phyloP scores from a whole-genome alignment of 2,113 vertebrate species.

The Indicator indicator region DNA sequence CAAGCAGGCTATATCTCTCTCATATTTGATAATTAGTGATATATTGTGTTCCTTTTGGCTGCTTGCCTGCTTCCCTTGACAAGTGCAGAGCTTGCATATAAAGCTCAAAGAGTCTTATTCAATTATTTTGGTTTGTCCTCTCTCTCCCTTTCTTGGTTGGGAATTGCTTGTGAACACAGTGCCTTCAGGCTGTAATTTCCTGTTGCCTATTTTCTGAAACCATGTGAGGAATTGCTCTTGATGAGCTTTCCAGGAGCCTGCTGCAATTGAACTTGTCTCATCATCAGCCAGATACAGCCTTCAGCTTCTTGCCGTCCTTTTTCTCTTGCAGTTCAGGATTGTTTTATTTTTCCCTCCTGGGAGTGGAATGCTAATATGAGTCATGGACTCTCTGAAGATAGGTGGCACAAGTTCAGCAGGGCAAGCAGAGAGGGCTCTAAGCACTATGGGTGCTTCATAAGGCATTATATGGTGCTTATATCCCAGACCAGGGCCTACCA shows the following conservation, averaged over 20 bases:
- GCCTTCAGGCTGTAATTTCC: slow-evolving; percentile 59
- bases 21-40: slow-evolving; percentile 6
- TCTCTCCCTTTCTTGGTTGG: not conserved
- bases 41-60: not conserved
- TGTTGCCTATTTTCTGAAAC: slow-evolving; percentile 62
- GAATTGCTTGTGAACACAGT: slow-evolving; percentile 38
- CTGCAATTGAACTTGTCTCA: slow-evolving; percentile 42
- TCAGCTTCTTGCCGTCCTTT: slow-evolving; percentile 32
- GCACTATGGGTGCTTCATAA: not conserved
- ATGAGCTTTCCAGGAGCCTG: slow-evolving; percentile 51
- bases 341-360: not conserved
- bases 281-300: slow-evolving; percentile 24
- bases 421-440: not conserved
- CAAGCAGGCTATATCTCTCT: not conserved
- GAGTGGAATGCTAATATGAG: not conserved
- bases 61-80: not conserved
- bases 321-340: not conserved
- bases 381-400: not conserved
- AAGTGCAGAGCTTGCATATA: not conserved
- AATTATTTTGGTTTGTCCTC: slow-evolving; percentile 37
- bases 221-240: slow-evolving; percentile 26
- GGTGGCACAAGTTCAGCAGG: not conserved
- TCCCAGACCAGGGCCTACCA: not conserved
- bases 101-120: slow-evolving; percentile 13
- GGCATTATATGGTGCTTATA: not conserved